A percentile compares a stretch with the other conserved stretches of the same genome.
These are phyloP conservation scores for Drosophila fuyamai DNA, from an alignment of 1,140 invertebrate genomes.

Conservation along the genomic window DNA sequence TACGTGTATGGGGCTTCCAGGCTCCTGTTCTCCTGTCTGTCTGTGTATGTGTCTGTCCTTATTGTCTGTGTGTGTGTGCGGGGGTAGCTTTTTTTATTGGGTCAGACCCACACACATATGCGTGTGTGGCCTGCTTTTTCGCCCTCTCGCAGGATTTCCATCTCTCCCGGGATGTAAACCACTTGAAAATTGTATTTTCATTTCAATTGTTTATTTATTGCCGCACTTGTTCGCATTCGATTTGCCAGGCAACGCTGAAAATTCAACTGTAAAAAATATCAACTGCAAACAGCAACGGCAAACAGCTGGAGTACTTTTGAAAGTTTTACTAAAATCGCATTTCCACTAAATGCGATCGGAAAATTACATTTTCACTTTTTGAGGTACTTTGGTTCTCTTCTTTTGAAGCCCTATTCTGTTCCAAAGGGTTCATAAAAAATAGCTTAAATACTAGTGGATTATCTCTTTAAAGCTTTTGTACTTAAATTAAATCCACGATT, in stretches of 20 bases:
- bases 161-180: conserved; percentile 65
- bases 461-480: no score
- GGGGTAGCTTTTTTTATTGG: conserved; percentile 69
- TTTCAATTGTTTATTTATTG: conserved; percentile 84
- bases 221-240: conserved; percentile 82
- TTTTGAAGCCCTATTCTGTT: no score
- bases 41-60: background rate
- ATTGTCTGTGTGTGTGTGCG: conserved; percentile 22
- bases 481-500: no score
- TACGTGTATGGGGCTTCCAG: conserved; percentile 7
- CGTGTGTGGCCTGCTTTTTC: conserved; percentile 17
- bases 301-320: conserved; percentile 13
- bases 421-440: no score
- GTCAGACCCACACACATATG: conserved; percentile 46
- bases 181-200: conserved; percentile 84
- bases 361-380: conserved; percentile 17
- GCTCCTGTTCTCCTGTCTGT: conserved; percentile 23
- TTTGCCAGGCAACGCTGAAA: conserved; percentile 57
- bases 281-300: conserved; percentile 24
- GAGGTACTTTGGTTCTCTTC: background rate
- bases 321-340: conserved; percentile 29
- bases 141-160: conserved; percentile 40
- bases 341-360: conserved; percentile 10
- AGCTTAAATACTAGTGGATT: no score
- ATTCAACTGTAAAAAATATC: conserved; percentile 30